Percentiles rank a stretch among this genome's conserved stretches.
These are phyloP conservation scores for Gila robusta DNA, from an alignment of 2,797 vertebrate genomes.

Conservation along the genomic window DNA sequence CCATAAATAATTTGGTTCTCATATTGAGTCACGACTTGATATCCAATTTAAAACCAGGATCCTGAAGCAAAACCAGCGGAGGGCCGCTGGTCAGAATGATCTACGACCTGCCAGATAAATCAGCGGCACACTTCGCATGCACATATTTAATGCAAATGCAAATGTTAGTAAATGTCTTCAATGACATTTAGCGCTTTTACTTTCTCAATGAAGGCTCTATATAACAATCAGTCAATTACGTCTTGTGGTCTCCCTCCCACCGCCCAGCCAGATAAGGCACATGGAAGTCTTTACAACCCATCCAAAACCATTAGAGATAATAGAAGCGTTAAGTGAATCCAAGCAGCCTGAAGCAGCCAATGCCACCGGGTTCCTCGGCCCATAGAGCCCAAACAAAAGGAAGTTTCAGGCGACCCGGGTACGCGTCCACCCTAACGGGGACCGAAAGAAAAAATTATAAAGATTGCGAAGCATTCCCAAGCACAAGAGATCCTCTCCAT, in stretches of 20 bases:
- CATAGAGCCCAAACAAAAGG: constrained; percentile 59
- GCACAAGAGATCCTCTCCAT: constrained; percentile 56
- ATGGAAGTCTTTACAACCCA: constrained; percentile 59
- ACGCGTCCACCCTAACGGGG: constrained; percentile 45
- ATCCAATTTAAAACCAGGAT: background rate
- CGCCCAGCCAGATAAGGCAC: constrained; percentile 41
- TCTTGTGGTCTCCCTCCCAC: constrained; percentile 17
- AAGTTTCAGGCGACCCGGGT: constrained; percentile 57
- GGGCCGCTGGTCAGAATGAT: background rate
- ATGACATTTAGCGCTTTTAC: constrained; percentile 30
- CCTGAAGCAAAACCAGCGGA: background rate
- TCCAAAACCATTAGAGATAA: constrained; percentile 59
- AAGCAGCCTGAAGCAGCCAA: constrained; percentile 59
- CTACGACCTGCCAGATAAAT: constrained; percentile 31
- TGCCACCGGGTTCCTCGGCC: constrained; percentile 52
- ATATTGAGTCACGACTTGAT: background rate
- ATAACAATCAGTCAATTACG: constrained; percentile 38
- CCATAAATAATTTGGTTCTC: background rate
- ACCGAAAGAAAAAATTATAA: constrained; percentile 20
- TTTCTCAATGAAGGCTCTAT: constrained; percentile 27
- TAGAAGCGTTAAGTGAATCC: constrained; percentile 64
- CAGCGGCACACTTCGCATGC: constrained; percentile 24
- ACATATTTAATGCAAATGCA: constrained; percentile 26
- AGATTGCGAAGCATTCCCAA: constrained; percentile 62
- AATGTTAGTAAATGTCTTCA: constrained; percentile 19